Conservation (phyloP, 1,140 invertebrate species). For the Calephelis virginiensis region DNA sequence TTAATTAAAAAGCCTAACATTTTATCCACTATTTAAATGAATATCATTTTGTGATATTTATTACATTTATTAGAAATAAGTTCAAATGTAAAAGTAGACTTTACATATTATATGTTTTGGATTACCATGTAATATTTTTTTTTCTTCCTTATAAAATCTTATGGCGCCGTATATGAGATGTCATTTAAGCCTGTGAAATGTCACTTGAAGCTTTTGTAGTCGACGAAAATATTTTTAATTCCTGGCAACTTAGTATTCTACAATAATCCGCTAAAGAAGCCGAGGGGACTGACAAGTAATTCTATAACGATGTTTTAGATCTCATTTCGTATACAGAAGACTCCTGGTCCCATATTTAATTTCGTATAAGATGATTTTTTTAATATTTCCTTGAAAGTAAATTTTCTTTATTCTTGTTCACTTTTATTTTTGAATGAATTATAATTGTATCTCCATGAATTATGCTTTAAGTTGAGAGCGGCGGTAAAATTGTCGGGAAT, state of each 20-base stretch:
- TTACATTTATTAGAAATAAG: too few relatives aligned
- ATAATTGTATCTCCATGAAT: constrained; percentile 10
- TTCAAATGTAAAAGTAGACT: too few relatives aligned
- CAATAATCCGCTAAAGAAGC: constrained; percentile 32
- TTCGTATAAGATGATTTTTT: constrained; percentile 33
- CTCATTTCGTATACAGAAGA: constrained; percentile 26
- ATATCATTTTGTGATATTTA: too few relatives aligned
- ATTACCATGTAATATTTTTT: too few relatives aligned
- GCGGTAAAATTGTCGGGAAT: neutral
- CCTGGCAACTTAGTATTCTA: constrained; percentile 26
- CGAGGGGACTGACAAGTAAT: constrained; percentile 30
- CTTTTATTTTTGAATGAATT: constrained; percentile 6
- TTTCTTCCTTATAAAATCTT: too few relatives aligned
- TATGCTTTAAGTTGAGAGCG: neutral
- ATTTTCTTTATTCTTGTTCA: constrained; percentile 4
- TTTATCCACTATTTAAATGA: too few relatives aligned
- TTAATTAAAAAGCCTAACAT: too few relatives aligned
- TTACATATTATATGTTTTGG: too few relatives aligned
- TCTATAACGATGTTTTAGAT: constrained; percentile 36
- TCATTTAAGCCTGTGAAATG: neutral
- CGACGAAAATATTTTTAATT: constrained; percentile 7
- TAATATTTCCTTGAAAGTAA: constrained; percentile 27
- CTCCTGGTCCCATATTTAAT: constrained; percentile 4
- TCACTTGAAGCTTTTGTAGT: constrained; percentile 1
- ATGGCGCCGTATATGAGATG: neutral